These are phyloP conservation scores for Rhynchomys soricoides DNA, from an alignment of 2,113 vertebrate species.

Conservation along the genomic window DNA sequence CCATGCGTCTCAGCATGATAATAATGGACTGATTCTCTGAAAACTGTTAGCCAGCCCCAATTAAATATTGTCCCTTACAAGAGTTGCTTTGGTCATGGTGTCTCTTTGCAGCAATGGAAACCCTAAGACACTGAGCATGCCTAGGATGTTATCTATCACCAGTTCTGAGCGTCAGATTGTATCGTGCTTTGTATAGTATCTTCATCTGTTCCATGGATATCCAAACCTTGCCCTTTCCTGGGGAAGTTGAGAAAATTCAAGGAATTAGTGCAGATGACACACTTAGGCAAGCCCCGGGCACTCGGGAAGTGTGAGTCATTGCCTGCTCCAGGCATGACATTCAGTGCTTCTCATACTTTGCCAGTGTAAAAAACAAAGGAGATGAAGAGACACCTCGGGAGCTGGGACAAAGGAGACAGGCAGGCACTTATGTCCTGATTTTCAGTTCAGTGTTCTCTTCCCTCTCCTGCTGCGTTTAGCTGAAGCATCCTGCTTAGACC, in stretches of 20 bases:
- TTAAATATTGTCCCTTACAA: no score
- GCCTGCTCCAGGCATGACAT: not conserved
- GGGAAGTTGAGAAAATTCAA: not conserved
- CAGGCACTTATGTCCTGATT: not conserved
- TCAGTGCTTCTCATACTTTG: not conserved
- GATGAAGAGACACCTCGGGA: not conserved
- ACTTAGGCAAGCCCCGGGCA: no score
- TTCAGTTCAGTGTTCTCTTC: not conserved
- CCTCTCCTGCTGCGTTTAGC: not conserved
- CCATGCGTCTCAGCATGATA: no score
- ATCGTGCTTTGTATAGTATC: not conserved
- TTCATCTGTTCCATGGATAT: not conserved
- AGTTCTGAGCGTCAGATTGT: not conserved
- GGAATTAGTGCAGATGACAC: fast-evolving
- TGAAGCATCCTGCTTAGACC: not conserved
- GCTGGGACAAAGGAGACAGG: not conserved
- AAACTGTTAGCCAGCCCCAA: no score
- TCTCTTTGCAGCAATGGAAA: no score
- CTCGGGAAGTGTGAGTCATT: fast-evolving
- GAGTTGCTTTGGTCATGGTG: no score
- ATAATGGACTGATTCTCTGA: no score
- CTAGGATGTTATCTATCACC: not conserved
- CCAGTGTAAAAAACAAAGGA: not conserved
- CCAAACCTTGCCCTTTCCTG: not conserved
- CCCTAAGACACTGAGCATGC: no score